These are phyloP conservation scores for Nerophis lumbriciformis DNA, from an alignment of 2,113 vertebrate genomes.

Conservation along the genomic window DNA sequence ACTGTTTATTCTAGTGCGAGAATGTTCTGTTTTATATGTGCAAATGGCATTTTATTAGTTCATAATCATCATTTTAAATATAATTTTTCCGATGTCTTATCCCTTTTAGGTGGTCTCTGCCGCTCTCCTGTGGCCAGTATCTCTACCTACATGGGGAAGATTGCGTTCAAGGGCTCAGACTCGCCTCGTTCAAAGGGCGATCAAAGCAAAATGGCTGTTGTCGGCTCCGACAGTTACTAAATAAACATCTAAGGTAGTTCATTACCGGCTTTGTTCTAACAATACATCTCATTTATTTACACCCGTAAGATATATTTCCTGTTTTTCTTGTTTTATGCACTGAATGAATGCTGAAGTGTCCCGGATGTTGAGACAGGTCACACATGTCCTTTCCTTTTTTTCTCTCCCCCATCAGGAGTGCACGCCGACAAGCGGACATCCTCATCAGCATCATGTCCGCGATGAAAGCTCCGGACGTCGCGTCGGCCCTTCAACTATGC, in stretches of 20 bases:
- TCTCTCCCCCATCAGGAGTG: background rate
- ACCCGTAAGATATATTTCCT: background rate
- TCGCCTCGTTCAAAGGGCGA: background rate
- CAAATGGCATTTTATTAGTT: too few species aligned
- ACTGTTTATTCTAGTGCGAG: too few species aligned
- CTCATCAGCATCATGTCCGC: conserved; percentile 55
- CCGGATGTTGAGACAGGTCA: too few species aligned
- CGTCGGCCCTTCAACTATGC: conserved; percentile 80
- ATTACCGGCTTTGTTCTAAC: background rate
- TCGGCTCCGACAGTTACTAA: background rate
- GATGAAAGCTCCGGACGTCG: conserved; percentile 19
- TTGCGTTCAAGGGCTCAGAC: background rate
- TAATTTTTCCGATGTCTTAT: too few species aligned
- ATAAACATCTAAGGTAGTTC: background rate
- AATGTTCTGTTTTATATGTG: too few species aligned
- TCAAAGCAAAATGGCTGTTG: conserved; percentile 8
- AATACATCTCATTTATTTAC: too few species aligned
- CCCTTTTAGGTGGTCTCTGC: background rate
- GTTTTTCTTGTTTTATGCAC: background rate
- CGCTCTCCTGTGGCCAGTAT: background rate
- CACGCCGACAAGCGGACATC: background rate
- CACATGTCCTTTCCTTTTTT: background rate
- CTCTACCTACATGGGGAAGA: background rate
- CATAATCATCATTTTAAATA: too few species aligned
- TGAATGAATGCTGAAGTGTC: too few species aligned